Evolutionary conservation across 1,140 invertebrate genomes (phyloP).

Genomic region (Anagrus nilaparvatae): DNA sequence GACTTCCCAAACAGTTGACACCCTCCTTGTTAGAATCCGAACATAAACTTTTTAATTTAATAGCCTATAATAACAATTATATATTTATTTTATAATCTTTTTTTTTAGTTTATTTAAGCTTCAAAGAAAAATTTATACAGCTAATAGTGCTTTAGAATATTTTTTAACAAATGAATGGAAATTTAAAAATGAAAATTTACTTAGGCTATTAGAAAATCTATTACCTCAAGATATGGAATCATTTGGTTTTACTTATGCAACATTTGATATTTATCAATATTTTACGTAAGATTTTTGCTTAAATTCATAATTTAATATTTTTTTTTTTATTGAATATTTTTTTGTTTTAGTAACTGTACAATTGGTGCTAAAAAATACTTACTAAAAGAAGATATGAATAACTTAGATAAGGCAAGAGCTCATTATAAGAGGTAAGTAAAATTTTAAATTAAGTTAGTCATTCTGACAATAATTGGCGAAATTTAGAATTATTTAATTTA

Average conservation of each 20-base stretch:
- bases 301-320: slow-evolving; percentile 27
- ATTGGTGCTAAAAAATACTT: slow-evolving; percentile 48
- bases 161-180: slow-evolving; percentile 76
- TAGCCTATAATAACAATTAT: too few relatives aligned
- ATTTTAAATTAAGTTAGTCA: slow-evolving; percentile 1
- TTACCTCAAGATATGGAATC: slow-evolving; percentile 49
- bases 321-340: slow-evolving; percentile 12
- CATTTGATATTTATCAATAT: slow-evolving; percentile 23
- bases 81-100: too few relatives aligned
- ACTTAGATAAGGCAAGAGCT: slow-evolving; percentile 33
- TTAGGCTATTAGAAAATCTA: slow-evolving; percentile 49
- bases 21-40: too few relatives aligned
- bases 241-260: slow-evolving; percentile 48
- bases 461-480: not conserved
- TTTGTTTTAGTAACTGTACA: slow-evolving; percentile 34
- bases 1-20: too few relatives aligned
- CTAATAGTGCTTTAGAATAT: slow-evolving; percentile 62
- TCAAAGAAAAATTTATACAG: slow-evolving; percentile 68
- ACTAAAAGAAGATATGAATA: slow-evolving; percentile 45
- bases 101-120: slow-evolving; percentile 61
- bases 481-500: too few relatives aligned
- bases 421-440: slow-evolving; percentile 42
- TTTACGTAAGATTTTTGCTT: slow-evolving; percentile 28
- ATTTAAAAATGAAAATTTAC: slow-evolving; percentile 66
- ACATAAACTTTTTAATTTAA: too few relatives aligned